Conservation (phyloP, 2,797 vertebrate species). For the Carcharodon carcharias region DNA sequence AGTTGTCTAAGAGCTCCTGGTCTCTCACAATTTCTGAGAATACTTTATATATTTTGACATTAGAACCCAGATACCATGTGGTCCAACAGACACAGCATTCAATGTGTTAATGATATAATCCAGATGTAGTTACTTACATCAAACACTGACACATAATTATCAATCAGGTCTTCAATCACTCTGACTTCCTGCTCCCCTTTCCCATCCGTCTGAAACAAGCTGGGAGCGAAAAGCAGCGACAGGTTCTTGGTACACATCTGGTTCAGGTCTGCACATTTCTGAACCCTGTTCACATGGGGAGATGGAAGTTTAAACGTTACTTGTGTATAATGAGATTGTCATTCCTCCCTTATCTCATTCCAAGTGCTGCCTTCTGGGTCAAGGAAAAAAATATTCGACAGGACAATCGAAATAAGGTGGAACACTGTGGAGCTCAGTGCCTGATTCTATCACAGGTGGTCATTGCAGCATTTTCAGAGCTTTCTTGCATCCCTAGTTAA, state of each 20-base stretch:
- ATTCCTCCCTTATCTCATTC: not conserved
- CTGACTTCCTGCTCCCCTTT: constrained; percentile 91
- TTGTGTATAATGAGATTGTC: not conserved
- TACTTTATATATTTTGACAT: not conserved
- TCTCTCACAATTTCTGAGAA: not conserved
- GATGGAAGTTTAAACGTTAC: not conserved
- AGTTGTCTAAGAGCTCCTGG: not conserved
- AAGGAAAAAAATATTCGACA: not conserved
- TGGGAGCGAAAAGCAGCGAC: constrained; percentile 86
- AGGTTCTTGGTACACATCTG: constrained; percentile 98
- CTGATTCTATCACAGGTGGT: too few relatives aligned
- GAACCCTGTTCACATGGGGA: constrained; percentile 63
- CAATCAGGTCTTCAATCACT: constrained; percentile 88
- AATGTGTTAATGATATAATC: not conserved
- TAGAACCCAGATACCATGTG: not conserved
- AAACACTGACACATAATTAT: constrained; percentile 82
- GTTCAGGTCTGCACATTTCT: constrained; percentile 88
- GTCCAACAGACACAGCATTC: not conserved
- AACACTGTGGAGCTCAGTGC: not conserved
- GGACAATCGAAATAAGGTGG: not conserved
- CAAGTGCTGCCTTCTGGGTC: not conserved
- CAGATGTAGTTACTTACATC: constrained; percentile 61
- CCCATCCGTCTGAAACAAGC: constrained; percentile 92
- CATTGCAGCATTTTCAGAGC: not conserved
- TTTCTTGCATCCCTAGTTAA: not conserved